Percentiles rank a stretch among this genome's conserved stretches.
Conservation (phyloP, 2,888 invertebrate species). For the Eupsilia transversa region DNA sequence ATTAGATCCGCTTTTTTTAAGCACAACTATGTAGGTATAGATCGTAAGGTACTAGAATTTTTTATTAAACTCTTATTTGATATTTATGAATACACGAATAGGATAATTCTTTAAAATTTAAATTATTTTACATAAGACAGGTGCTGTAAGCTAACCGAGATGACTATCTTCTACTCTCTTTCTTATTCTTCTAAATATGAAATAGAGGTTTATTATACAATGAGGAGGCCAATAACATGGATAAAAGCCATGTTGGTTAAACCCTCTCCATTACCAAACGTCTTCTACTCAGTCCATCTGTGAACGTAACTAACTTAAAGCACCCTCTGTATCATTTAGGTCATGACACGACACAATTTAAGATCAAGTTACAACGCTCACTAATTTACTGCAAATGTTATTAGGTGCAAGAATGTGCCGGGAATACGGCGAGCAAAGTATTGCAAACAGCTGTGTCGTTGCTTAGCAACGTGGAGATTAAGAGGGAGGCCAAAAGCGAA, state of each 20-base stretch:
- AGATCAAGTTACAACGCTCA: constrained; percentile 30
- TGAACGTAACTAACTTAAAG: constrained; percentile 15
- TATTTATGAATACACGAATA: background rate
- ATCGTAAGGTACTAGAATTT: background rate
- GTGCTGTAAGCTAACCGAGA: background rate
- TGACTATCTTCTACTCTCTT: background rate
- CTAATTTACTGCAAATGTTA: constrained; percentile 42
- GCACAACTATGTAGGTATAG: background rate
- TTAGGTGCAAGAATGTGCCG: constrained; percentile 84
- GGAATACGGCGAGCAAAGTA: constrained; percentile 78
- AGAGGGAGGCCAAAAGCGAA: constrained; percentile 67
- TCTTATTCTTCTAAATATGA: background rate
- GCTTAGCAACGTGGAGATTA: constrained; percentile 71
- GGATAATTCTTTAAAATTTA: background rate
- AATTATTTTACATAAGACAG: background rate
- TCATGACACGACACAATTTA: constrained; percentile 30
- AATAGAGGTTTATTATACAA: too few species aligned
- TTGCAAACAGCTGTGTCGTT: constrained; percentile 73
- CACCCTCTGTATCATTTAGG: constrained; percentile 18
- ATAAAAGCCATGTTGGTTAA: background rate
- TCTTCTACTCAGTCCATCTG: background rate
- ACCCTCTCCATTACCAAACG: background rate
- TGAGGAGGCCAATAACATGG: too few species aligned
- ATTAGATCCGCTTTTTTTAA: background rate
- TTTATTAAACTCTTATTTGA: background rate